Evolutionary conservation across 1,140 invertebrate genomes (phyloP).

Genomic region (Neuroterus valhalla): DNA sequence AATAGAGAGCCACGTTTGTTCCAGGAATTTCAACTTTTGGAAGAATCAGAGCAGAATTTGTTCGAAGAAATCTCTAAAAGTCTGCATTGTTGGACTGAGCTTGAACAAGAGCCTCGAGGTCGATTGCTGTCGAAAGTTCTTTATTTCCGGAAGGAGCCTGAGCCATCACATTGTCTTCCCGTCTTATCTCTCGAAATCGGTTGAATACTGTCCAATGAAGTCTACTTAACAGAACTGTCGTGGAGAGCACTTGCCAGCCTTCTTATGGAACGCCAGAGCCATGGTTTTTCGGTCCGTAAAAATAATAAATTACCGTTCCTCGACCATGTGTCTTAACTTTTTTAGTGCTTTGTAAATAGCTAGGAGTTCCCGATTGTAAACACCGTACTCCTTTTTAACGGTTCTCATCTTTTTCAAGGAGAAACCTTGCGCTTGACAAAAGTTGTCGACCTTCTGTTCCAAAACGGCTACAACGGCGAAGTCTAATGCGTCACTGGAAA

Average conservation of each 20-base stretch:
- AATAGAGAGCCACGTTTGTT: neutral
- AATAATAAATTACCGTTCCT: constrained; percentile 15
- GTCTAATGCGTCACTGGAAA: constrained; percentile 31
- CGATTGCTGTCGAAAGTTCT: neutral
- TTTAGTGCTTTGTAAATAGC: constrained; percentile 27
- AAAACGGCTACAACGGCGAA: neutral
- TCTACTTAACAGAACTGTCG: constrained; percentile 60
- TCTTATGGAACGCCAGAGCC: constrained; percentile 32
- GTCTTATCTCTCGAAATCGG: constrained; percentile 62
- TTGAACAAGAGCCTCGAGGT: constrained; percentile 20
- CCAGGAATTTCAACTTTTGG: constrained; percentile 31
- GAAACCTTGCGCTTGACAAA: constrained; percentile 23
- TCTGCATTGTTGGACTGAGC: constrained; percentile 29
- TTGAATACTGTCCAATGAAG: constrained; percentile 66
- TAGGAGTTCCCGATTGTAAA: constrained; percentile 31
- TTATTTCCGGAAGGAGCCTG: constrained; percentile 56
- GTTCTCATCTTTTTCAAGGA: constrained; percentile 24
- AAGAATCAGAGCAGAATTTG: neutral
- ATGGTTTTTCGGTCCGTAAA: constrained; percentile 33
- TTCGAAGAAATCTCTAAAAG: neutral
- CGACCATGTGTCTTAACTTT: constrained; percentile 29
- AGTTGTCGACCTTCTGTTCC: neutral
- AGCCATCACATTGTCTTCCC: constrained; percentile 60
- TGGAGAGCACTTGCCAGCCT: constrained; percentile 33
- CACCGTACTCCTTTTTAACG: constrained; percentile 30